Percentiles rank a stretch among this genome's conserved stretches.
Conservation (phyloP, 2,888 invertebrate species). For the Diadegma fenestrale region DNA sequence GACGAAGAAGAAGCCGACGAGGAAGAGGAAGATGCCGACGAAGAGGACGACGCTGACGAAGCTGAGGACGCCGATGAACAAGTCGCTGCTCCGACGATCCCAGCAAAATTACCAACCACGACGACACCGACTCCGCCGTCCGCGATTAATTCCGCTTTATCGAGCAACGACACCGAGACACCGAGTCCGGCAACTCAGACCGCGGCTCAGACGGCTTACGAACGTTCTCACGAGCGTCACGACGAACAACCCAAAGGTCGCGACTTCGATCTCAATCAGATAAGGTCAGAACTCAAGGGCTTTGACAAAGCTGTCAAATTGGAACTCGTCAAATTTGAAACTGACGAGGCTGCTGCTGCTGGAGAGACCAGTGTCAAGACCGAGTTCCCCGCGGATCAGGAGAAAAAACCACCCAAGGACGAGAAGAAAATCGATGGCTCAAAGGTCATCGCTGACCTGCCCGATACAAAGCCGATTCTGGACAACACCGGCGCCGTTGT, state of each 20-base stretch:
- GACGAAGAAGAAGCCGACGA: slow-evolving; percentile 59
- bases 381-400: slow-evolving; percentile 76
- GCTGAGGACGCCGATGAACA: slow-evolving; percentile 57
- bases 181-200: neutral
- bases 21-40: slow-evolving; percentile 26
- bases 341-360: slow-evolving; percentile 86
- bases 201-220: slow-evolving; percentile 27
- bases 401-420: slow-evolving; percentile 72
- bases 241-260: slow-evolving; percentile 88
- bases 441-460: slow-evolving; percentile 73
- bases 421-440: slow-evolving; percentile 80
- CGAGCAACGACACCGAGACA: slow-evolving; percentile 7
- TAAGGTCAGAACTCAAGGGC: slow-evolving; percentile 93
- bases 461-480: slow-evolving; percentile 60
- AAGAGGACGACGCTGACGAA: slow-evolving; percentile 60
- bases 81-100: neutral
- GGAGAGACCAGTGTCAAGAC: slow-evolving; percentile 85
- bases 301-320: slow-evolving; percentile 88
- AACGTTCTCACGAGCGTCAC: slow-evolving; percentile 84
- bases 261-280: slow-evolving; percentile 94
- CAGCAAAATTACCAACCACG: neutral
- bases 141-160: neutral
- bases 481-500: slow-evolving; percentile 34
- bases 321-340: slow-evolving; percentile 81
- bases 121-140: neutral